Conservation (phyloP, 2,797 vertebrate genomes). For the Rachycentron canadum region DNA sequence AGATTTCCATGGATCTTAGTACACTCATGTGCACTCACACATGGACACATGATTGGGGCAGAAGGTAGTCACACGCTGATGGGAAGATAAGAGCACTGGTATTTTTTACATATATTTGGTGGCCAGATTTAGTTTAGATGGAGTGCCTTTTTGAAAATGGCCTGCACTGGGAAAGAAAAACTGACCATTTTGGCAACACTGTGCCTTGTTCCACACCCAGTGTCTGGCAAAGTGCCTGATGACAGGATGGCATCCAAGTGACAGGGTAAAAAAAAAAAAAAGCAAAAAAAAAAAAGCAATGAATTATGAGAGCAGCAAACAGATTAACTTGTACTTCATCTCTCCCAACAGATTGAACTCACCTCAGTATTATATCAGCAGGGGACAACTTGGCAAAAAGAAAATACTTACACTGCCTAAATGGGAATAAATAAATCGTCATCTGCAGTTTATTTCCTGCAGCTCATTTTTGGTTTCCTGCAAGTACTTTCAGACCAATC, state of each 20-base stretch:
- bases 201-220: background rate
- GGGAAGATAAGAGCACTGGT: background rate
- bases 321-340: background rate
- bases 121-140: background rate
- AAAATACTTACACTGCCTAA: background rate
- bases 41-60: background rate
- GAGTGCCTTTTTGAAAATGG: background rate
- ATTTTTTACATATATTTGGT: background rate
- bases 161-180: background rate
- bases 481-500: background rate
- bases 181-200: background rate
- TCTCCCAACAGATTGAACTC: background rate
- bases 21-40: background rate
- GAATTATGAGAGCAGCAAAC: background rate
- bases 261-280: background rate
- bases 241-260: background rate
- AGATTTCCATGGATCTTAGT: background rate
- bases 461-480: constrained; percentile 8
- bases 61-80: background rate
- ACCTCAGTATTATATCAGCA: background rate
- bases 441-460: background rate
- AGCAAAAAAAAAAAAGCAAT: too few species aligned
- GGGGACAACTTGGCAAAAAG: background rate
- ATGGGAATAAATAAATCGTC: background rate
- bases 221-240: background rate